These are phyloP conservation scores for Drosophila peninsularis DNA, from an alignment of 2,888 invertebrate species.

Conservation along the genomic window DNA sequence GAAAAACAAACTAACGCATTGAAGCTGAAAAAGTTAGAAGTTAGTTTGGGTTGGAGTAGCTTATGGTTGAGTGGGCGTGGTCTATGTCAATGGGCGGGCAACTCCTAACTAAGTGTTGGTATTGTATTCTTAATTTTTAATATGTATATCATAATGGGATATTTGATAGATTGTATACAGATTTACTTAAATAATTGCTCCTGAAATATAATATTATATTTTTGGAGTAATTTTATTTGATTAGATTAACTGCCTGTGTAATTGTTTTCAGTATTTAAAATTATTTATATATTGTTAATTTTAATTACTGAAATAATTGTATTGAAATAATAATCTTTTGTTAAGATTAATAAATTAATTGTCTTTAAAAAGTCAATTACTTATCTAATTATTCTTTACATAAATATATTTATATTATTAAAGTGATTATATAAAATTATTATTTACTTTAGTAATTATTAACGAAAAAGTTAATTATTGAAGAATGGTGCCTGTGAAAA, in stretches of 20 bases:
- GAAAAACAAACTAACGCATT: slow-evolving; percentile 7
- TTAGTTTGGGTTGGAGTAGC: not conserved
- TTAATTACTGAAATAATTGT: not conserved
- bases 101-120: not conserved
- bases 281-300: not conserved
- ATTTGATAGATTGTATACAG: not conserved
- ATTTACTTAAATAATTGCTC: not conserved
- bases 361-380: too few species aligned
- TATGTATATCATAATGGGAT: not conserved
- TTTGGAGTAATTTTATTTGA: not conserved
- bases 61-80: not conserved
- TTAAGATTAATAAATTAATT: too few species aligned
- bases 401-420: too few species aligned
- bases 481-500: not conserved
- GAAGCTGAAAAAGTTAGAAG: not conserved
- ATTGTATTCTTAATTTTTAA: not conserved
- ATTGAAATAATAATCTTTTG: too few species aligned
- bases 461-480: not conserved
- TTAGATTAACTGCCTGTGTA: not conserved
- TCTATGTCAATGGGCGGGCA: not conserved
- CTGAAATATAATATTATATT: not conserved
- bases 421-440: too few species aligned
- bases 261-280: not conserved
- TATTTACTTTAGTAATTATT: not conserved
- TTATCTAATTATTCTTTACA: too few species aligned